Evolutionary conservation across 2,888 invertebrate species (phyloP).

Genomic region (Andrena chrysosceles): DNA sequence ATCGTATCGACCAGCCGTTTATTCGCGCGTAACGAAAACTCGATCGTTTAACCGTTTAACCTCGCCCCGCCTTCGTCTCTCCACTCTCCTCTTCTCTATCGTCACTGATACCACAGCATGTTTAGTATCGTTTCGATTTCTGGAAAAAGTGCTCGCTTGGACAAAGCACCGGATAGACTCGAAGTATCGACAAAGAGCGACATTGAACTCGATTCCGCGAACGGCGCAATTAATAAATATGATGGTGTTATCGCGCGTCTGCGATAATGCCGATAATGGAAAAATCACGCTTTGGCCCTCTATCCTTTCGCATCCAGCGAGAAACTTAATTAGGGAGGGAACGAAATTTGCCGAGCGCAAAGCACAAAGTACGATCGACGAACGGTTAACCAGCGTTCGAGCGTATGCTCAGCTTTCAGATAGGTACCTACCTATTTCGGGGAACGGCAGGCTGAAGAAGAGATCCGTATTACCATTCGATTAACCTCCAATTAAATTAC

Average conservation of each 20-base stretch:
- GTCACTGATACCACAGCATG: background rate
- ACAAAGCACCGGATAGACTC: background rate
- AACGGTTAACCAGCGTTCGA: background rate
- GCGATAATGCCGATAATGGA: background rate
- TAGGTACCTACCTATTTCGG: no score
- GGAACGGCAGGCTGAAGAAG: background rate
- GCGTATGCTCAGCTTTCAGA: no score
- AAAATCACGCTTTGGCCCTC: constrained; percentile 2
- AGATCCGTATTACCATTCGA: background rate
- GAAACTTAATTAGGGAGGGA: background rate
- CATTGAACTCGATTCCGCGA: constrained; percentile 1
- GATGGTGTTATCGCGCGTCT: background rate
- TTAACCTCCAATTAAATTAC: background rate
- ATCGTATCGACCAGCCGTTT: constrained; percentile 22
- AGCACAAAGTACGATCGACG: constrained; percentile 16
- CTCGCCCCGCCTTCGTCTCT: no score
- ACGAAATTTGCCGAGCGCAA: background rate
- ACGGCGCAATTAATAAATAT: constrained; percentile 2
- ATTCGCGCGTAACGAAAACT: constrained; percentile 26
- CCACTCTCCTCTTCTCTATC: no score
- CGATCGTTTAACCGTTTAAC: background rate
- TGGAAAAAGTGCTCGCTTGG: background rate
- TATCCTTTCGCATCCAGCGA: constrained; percentile 4
- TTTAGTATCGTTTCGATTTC: background rate
- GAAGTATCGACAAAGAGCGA: background rate